Conservation (phyloP, 2,888 invertebrate genomes). For the Ochropleura plecta region DNA sequence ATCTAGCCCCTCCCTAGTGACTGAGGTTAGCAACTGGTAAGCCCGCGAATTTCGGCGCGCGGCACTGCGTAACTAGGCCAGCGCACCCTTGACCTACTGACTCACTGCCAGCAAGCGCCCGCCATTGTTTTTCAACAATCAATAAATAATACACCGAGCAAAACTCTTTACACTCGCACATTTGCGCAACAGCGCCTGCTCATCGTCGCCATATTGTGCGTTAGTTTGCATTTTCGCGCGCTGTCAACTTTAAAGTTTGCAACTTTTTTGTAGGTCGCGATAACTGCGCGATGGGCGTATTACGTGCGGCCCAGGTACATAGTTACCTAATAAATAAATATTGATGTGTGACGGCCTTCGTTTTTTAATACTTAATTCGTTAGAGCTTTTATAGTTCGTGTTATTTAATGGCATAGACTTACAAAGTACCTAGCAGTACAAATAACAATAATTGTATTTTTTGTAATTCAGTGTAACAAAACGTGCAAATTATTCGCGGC, state of each 20-base stretch:
- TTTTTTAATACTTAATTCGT: slow-evolving; percentile 74
- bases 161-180: slow-evolving; percentile 83
- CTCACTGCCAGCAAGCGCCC: slow-evolving; percentile 88
- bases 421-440: slow-evolving; percentile 35
- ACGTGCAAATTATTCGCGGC: slow-evolving; percentile 54
- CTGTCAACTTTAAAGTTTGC: slow-evolving; percentile 75
- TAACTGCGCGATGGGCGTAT: slow-evolving; percentile 63
- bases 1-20: slow-evolving; percentile 78
- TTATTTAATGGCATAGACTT: slow-evolving; percentile 40
- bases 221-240: slow-evolving; percentile 79
- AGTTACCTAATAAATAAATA: slow-evolving; percentile 75
- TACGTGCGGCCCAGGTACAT: slow-evolving; percentile 66
- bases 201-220: slow-evolving; percentile 78
- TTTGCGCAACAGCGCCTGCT: slow-evolving; percentile 82
- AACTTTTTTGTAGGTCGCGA: slow-evolving; percentile 75
- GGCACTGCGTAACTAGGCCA: slow-evolving; percentile 87
- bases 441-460: slow-evolving; percentile 40
- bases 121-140: slow-evolving; percentile 90
- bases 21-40: slow-evolving; percentile 86
- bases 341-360: slow-evolving; percentile 80
- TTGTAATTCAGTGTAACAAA: slow-evolving; percentile 41
- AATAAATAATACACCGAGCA: slow-evolving; percentile 89
- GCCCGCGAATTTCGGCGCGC: slow-evolving; percentile 89
- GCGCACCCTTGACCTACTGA: slow-evolving; percentile 89
- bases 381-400: slow-evolving; percentile 68